phyloP scores from a whole-genome alignment of 2,888 invertebrate genomes.

The Yponomeuta malinellus region DNA sequence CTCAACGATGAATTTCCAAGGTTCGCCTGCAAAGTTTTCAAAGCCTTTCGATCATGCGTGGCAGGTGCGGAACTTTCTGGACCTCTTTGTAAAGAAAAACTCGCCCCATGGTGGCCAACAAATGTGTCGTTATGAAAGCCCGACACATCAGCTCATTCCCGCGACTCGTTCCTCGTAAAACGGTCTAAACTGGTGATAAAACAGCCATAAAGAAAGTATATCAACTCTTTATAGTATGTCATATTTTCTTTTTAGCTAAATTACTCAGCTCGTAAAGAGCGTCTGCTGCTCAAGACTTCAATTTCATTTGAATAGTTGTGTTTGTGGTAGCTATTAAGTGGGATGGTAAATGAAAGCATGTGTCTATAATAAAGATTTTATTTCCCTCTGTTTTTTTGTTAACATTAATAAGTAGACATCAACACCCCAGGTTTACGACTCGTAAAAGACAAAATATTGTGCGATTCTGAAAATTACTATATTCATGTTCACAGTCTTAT shows the following conservation, averaged over 20 bases:
- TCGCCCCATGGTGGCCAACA: neutral
- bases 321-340: neutral
- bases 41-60: no score
- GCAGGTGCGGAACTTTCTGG: no score
- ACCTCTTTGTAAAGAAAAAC: neutral
- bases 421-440: slow-evolving; percentile 9
- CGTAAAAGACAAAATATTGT: slow-evolving; percentile 16
- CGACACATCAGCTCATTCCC: neutral
- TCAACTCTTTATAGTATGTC: neutral
- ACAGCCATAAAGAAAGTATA: neutral
- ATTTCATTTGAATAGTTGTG: neutral
- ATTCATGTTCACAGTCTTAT: slow-evolving; percentile 14
- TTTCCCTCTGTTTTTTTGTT: slow-evolving; percentile 5
- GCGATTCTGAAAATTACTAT: slow-evolving; percentile 14
- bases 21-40: no score
- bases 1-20: no score
- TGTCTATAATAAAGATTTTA: slow-evolving; percentile 9
- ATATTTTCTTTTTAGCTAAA: neutral
- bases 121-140: neutral
- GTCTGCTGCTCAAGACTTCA: neutral
- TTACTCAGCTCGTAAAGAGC: neutral
- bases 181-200: slow-evolving; percentile 8
- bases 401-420: slow-evolving; percentile 14
- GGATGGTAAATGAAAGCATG: neutral
- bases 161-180: slow-evolving; percentile 1